Conservation (phyloP, 2,797 vertebrate species). For the Diceros bicornis region DNA sequence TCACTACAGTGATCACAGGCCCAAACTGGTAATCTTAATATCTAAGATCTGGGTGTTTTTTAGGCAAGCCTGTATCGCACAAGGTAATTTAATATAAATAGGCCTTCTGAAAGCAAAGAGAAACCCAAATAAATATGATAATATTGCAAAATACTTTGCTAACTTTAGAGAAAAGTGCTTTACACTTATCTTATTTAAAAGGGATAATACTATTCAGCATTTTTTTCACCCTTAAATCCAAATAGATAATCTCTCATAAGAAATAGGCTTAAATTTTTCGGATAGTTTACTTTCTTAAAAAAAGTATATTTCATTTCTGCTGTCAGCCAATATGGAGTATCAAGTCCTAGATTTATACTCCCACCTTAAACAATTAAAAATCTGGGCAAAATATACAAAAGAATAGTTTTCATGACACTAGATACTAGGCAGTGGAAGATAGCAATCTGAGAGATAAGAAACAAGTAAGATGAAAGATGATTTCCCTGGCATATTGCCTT, state of each 20-base stretch:
- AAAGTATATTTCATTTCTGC: neutral
- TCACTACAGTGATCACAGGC: neutral
- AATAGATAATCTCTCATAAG: neutral
- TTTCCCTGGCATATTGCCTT: neutral
- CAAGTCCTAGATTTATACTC: neutral
- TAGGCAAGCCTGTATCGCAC: neutral
- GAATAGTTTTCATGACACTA: neutral
- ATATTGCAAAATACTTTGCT: neutral
- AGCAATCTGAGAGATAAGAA: neutral
- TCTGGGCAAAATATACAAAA: neutral
- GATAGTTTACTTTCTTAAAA: neutral
- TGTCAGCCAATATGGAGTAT: neutral
- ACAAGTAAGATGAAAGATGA: neutral
- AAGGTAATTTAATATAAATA: neutral
- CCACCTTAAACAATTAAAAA: neutral
- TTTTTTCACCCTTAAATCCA: neutral
- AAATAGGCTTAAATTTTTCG: neutral
- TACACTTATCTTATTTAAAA: neutral
- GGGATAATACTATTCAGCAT: neutral
- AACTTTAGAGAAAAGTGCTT: neutral
- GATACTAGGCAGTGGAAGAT: neutral
- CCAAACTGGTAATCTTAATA: neutral
- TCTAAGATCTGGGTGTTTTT: neutral
- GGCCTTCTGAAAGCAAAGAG: conserved; percentile 10
- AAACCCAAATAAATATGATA: neutral